Evolutionary conservation across 2,113 vertebrate species (phyloP).

Genomic region (Otis tarda): DNA sequence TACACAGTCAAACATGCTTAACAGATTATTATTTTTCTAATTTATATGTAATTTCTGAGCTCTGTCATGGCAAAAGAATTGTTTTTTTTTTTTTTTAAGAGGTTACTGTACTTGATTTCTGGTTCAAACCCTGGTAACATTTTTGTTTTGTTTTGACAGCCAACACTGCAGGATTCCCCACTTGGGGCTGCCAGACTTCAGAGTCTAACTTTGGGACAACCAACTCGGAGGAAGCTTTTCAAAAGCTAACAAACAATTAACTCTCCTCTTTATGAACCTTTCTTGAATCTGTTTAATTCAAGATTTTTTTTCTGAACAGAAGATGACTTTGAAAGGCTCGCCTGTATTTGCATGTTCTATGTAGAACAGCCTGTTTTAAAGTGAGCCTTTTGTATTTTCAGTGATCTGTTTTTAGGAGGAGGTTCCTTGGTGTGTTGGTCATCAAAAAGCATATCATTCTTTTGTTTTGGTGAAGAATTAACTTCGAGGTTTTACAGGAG

Average conservation of each 20-base stretch:
- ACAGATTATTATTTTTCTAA: background rate
- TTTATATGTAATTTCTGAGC: background rate
- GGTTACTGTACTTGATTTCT: background rate
- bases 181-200: conserved; percentile 62
- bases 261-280: background rate
- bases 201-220: conserved; percentile 61
- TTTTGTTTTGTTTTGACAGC: conserved; percentile 57
- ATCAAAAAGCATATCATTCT: background rate
- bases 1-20: background rate
- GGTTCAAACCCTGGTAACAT: background rate
- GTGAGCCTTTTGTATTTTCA: background rate
- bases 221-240: conserved; percentile 70
- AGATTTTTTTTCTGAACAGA: background rate
- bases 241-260: background rate
- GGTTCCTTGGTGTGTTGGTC: background rate
- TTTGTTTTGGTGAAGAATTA: background rate
- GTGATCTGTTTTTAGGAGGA: background rate
- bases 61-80: background rate
- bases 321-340: background rate
- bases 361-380: background rate
- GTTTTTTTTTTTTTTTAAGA: background rate
- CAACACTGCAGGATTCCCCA: conserved; percentile 58
- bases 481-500: background rate
- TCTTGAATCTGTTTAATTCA: background rate
- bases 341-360: background rate